Conservation (phyloP, 2,888 invertebrate genomes). For the Drosophila eohydei region DNA sequence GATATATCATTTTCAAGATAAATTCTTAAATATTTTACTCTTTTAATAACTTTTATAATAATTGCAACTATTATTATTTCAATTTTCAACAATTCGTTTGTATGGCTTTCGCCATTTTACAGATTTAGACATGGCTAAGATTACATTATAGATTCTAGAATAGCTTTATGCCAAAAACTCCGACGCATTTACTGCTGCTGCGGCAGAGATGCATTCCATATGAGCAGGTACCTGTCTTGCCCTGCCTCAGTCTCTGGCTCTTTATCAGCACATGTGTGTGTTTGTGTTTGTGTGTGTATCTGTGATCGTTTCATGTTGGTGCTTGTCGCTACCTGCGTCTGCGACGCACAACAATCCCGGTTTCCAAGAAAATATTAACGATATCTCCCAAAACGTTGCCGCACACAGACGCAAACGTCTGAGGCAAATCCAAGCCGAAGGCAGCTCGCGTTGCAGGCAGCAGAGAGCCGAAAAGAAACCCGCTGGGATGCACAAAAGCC, state of each 20-base stretch:
- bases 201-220: constrained; percentile 61
- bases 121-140: constrained; percentile 20
- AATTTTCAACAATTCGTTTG: background rate
- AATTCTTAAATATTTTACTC: background rate
- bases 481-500: constrained; percentile 75
- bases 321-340: constrained; percentile 65
- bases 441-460: constrained; percentile 40
- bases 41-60: background rate
- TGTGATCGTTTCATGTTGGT: constrained; percentile 41
- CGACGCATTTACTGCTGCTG: constrained; percentile 60
- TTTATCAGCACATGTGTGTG: constrained; percentile 42
- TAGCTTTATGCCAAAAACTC: constrained; percentile 71
- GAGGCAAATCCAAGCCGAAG: constrained; percentile 17
- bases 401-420: constrained; percentile 28
- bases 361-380: constrained; percentile 83
- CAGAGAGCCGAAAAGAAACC: constrained; percentile 36
- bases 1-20: background rate
- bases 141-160: constrained; percentile 46
- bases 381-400: constrained; percentile 79
- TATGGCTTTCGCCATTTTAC: constrained; percentile 2
- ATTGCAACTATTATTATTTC: background rate
- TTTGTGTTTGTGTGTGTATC: constrained; percentile 50
- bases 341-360: constrained; percentile 68
- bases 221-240: constrained; percentile 77
- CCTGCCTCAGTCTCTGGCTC: constrained; percentile 49